These are phyloP conservation scores for Ptilonorhynchus violaceus DNA, from an alignment of 2,113 vertebrate species.

Conservation along the genomic window DNA sequence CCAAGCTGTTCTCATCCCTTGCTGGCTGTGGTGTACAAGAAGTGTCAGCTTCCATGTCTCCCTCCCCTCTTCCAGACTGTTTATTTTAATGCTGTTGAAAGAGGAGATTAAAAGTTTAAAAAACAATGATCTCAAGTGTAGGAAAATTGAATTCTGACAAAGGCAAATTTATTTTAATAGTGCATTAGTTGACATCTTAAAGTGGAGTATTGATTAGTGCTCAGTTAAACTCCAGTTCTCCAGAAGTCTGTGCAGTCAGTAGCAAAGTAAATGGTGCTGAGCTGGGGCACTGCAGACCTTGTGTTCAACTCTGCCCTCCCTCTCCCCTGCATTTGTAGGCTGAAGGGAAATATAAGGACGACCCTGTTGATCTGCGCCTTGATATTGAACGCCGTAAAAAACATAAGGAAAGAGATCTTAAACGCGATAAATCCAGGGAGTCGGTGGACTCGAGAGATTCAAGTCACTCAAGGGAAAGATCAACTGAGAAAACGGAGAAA, in stretches of 20 bases:
- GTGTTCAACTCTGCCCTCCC: conserved; percentile 34
- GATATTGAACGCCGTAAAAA: conserved; percentile 97
- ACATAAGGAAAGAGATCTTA: conserved; percentile 86
- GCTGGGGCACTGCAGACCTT: neutral
- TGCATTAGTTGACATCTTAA: neutral
- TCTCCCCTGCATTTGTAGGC: conserved; percentile 75
- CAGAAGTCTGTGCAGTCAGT: conserved; percentile 35
- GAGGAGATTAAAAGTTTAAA: neutral
- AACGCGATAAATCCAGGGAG: conserved; percentile 81
- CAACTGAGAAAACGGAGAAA: conserved; percentile 87
- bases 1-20: neutral
- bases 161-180: neutral
- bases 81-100: neutral
- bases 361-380: conserved; percentile 90
- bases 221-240: conserved; percentile 6
- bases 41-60: neutral
- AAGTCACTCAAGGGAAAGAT: conserved; percentile 82
- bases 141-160: neutral
- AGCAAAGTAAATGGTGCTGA: conserved; percentile 44
- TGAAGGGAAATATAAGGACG: conserved; percentile 85
- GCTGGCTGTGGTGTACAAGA: neutral
- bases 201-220: neutral
- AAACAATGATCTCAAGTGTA: neutral
- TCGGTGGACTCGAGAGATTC: conserved; percentile 83
- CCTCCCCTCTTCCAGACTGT: neutral